phyloP scores from a whole-genome alignment of 2,113 vertebrate genomes.

The Lampris incognitus region DNA sequence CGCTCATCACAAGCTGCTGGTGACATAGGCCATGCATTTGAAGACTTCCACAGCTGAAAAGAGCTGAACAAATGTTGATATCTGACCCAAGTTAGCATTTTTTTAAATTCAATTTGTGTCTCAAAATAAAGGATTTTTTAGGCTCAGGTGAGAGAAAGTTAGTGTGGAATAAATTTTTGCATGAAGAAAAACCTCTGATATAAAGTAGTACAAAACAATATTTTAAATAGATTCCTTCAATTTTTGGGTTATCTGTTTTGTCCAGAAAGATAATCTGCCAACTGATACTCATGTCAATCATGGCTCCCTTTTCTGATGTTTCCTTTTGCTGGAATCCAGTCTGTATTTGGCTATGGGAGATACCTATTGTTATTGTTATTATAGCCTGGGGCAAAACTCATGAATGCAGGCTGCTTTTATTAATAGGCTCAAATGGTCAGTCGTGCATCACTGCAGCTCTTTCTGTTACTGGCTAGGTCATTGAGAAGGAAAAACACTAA shows the following conservation, averaged over 20 bases:
- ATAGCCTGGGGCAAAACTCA: background rate
- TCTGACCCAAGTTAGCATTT: too few species aligned
- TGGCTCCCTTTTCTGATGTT: background rate
- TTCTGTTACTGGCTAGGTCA: conserved; percentile 12
- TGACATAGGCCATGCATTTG: too few species aligned
- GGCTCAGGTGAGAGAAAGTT: too few species aligned
- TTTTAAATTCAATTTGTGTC: too few species aligned
- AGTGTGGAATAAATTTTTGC: too few species aligned
- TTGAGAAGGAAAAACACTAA: background rate
- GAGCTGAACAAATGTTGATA: too few species aligned
- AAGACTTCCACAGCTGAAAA: too few species aligned
- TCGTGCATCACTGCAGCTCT: conserved; percentile 14
- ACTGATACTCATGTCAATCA: background rate
- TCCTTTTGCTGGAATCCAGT: background rate
- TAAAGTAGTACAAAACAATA: background rate
- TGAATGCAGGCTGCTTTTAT: conserved; percentile 7
- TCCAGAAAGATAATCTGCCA: background rate
- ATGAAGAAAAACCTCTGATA: too few species aligned
- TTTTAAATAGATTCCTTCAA: background rate
- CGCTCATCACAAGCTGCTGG: too few species aligned
- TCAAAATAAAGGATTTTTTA: too few species aligned
- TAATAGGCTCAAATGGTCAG: conserved; percentile 9
- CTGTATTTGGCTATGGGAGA: background rate
- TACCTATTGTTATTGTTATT: background rate
- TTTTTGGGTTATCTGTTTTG: background rate